Conservation (phyloP, 2,888 invertebrate genomes). For the Acleris sparsana region DNA sequence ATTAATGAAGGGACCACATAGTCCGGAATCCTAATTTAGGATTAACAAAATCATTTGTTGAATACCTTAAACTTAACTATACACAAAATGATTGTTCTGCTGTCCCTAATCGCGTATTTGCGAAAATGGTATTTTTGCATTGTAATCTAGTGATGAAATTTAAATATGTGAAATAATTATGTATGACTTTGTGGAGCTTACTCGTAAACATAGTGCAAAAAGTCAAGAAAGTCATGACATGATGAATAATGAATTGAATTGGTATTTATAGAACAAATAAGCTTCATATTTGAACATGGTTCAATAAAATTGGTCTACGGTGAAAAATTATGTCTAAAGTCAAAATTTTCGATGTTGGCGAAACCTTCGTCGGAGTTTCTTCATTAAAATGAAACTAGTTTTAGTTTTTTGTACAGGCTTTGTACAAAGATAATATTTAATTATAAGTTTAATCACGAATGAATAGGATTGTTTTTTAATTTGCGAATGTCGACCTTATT, state of each 20-base stretch:
- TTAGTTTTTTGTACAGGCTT: no score
- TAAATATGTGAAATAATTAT: background rate
- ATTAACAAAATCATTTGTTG: conserved; percentile 39
- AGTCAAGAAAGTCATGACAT: no score
- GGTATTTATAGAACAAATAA: no score
- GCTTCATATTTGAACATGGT: no score
- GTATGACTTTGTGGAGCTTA: no score
- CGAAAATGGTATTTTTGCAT: background rate
- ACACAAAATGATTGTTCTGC: background rate
- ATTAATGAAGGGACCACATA: conserved; percentile 56
- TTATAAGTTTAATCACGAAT: no score
- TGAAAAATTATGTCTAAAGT: background rate
- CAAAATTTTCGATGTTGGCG: background rate
- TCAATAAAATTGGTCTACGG: no score
- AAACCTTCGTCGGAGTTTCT: background rate
- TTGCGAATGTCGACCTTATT: no score
- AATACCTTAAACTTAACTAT: conserved; percentile 23
- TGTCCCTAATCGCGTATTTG: background rate
- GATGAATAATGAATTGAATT: no score
- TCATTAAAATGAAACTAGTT: background rate
- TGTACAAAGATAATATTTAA: no score
- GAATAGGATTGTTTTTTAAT: no score
- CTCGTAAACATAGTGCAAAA: no score
- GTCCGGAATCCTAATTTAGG: conserved; percentile 71
- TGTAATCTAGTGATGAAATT: background rate